These are phyloP conservation scores for Notospermus geniculatus DNA, from an alignment of 1,140 invertebrate genomes.

Conservation along the genomic window DNA sequence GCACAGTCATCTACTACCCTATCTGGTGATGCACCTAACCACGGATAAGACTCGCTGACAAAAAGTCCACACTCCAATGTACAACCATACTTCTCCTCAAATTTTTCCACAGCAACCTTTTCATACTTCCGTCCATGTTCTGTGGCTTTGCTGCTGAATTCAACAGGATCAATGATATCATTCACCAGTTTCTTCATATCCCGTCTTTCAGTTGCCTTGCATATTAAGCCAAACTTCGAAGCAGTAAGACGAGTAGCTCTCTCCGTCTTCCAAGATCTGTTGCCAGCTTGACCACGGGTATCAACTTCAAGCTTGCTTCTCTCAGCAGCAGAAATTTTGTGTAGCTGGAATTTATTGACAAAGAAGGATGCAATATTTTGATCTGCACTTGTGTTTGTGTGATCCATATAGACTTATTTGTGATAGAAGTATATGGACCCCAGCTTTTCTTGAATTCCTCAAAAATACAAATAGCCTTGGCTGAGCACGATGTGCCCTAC, in stretches of 20 bases:
- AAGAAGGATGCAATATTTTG: neutral
- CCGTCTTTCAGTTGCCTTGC: neutral
- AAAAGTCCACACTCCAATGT: slow-evolving; percentile 49
- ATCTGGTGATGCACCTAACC: slow-evolving; percentile 52
- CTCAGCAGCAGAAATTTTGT: neutral
- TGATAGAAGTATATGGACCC: too few species aligned
- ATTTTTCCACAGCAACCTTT: slow-evolving; percentile 9
- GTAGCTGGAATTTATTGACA: neutral
- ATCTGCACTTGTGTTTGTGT: neutral
- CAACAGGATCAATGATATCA: neutral
- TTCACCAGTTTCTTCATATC: neutral
- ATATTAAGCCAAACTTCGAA: slow-evolving; percentile 6
- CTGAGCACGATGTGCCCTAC: too few species aligned
- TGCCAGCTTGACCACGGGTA: neutral
- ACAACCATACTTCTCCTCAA: slow-evolving; percentile 23
- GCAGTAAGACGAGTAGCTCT: slow-evolving; percentile 4
- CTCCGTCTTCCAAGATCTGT: neutral
- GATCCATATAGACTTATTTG: too few species aligned
- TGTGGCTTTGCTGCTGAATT: neutral
- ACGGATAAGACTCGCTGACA: slow-evolving; percentile 40
- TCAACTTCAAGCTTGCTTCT: neutral
- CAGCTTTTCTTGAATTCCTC: too few species aligned
- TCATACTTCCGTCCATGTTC: slow-evolving; percentile 3
- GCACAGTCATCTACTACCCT: slow-evolving; percentile 47
- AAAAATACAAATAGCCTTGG: too few species aligned